Evolutionary conservation across 2,797 vertebrate genomes (phyloP).

Genomic region (Tachyglossus aculeatus): DNA sequence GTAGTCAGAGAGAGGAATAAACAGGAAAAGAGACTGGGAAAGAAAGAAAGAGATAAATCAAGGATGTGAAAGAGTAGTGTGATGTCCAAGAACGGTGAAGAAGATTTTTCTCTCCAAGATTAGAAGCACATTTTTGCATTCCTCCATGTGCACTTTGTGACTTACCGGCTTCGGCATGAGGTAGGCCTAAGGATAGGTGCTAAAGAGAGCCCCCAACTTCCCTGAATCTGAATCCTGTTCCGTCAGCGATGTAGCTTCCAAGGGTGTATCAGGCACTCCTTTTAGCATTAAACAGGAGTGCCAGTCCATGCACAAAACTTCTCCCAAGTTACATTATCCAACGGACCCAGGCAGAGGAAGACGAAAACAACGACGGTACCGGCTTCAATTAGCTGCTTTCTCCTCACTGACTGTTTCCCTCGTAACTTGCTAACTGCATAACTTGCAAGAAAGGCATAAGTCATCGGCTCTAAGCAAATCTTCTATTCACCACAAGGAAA

Average conservation of each 20-base stretch:
- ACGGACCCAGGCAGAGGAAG: constrained; percentile 59
- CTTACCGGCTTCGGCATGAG: constrained; percentile 83
- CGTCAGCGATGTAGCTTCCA: constrained; percentile 60
- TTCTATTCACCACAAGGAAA: constrained; percentile 86
- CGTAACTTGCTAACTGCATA: constrained; percentile 69
- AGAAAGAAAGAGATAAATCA: background rate
- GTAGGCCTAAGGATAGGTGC: constrained; percentile 64
- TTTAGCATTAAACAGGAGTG: constrained; percentile 45
- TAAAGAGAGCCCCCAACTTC: constrained; percentile 37
- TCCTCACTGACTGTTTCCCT: constrained; percentile 71
- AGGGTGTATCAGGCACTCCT: constrained; percentile 62
- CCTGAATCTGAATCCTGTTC: constrained; percentile 24
- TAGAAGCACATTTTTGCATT: constrained; percentile 53
- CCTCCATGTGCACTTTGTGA: constrained; percentile 37
- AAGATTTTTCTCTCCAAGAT: constrained; percentile 45
- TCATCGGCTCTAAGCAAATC: constrained; percentile 81
- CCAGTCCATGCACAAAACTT: constrained; percentile 56
- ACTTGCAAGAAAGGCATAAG: constrained; percentile 82
- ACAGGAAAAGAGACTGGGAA: constrained; percentile 40
- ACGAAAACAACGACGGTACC: constrained; percentile 62
- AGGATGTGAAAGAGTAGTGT: constrained; percentile 30
- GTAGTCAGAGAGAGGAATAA: constrained; percentile 14
- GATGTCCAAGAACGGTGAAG: constrained; percentile 44
- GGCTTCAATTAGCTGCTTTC: constrained; percentile 78
- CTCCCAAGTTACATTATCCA: constrained; percentile 72